Conservation (phyloP, 2,888 invertebrate genomes). For the Hedya salicella region DNA sequence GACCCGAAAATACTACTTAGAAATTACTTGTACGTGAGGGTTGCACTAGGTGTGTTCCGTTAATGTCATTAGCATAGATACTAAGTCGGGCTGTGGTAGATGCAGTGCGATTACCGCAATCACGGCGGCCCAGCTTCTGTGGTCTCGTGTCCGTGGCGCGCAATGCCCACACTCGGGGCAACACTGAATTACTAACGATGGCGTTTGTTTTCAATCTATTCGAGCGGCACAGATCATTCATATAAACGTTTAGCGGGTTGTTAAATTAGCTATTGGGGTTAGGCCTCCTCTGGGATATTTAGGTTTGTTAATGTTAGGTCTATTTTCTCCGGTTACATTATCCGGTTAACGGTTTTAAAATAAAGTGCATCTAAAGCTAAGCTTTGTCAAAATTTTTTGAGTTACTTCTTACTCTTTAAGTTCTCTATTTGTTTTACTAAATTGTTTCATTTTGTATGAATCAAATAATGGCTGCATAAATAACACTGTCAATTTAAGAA, state of each 20-base stretch:
- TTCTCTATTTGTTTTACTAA: too few relatives aligned
- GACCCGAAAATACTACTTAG: too few relatives aligned
- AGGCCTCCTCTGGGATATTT: too few relatives aligned
- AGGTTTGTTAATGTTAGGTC: too few relatives aligned
- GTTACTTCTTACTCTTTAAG: too few relatives aligned
- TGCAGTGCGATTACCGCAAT: conserved; percentile 45
- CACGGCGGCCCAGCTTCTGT: conserved; percentile 30
- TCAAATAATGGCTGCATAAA: too few relatives aligned
- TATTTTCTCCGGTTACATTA: too few relatives aligned
- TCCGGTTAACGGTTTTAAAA: too few relatives aligned
- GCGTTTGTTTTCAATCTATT: neutral
- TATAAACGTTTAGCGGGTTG: neutral
- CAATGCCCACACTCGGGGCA: conserved; percentile 29
- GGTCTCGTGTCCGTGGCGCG: neutral
- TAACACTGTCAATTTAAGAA: too few relatives aligned
- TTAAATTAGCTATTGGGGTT: neutral
- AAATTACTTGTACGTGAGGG: conserved; percentile 26
- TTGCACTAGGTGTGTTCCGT: conserved; percentile 29
- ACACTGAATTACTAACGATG: conserved; percentile 30
- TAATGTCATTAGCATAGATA: conserved; percentile 43
- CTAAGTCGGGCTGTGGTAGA: conserved; percentile 38
- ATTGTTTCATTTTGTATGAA: too few relatives aligned
- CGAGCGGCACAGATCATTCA: neutral
- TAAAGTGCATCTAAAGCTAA: too few relatives aligned
- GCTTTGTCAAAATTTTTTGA: too few relatives aligned